Evolutionary conservation across 2,888 invertebrate genomes (phyloP).

Genomic region (Emesis furor): DNA sequence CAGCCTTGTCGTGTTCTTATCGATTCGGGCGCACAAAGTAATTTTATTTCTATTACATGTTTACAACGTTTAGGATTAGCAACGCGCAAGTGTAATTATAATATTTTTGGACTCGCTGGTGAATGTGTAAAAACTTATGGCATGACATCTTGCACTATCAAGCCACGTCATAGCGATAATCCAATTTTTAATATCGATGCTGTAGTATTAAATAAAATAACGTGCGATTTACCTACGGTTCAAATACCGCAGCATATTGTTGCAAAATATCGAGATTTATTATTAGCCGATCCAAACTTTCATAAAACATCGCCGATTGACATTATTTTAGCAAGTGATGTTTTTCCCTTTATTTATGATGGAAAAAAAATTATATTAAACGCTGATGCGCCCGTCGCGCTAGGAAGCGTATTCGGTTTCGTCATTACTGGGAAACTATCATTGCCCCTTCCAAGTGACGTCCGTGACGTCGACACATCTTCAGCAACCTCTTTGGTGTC

Average conservation of each 20-base stretch:
- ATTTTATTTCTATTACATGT: not conserved
- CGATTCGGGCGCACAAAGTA: not conserved
- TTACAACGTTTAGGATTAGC: not conserved
- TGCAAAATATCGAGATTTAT: not conserved
- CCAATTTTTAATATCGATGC: conserved; percentile 1
- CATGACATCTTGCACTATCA: not conserved
- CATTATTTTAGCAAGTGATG: not conserved
- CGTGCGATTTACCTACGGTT: not conserved
- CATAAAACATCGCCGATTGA: conserved; percentile 14
- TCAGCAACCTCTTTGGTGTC: not conserved
- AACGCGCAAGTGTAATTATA: not conserved
- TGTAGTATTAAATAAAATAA: not conserved
- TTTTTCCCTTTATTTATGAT: not conserved
- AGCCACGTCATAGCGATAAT: not conserved
- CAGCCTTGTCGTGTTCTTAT: not conserved
- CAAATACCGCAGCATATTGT: not conserved
- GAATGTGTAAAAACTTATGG: not conserved
- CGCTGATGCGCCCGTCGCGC: not conserved
- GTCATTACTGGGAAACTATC: not conserved
- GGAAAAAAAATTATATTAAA: not conserved
- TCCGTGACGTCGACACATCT: not conserved
- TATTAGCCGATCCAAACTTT: conserved; percentile 16
- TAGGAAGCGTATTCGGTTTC: not conserved
- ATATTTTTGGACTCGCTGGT: not conserved
- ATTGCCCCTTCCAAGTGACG: not conserved